Base-by-base conservation (phyloP, 2,797 vertebrate genomes). In the Phoeniculus purpureus region DNA sequence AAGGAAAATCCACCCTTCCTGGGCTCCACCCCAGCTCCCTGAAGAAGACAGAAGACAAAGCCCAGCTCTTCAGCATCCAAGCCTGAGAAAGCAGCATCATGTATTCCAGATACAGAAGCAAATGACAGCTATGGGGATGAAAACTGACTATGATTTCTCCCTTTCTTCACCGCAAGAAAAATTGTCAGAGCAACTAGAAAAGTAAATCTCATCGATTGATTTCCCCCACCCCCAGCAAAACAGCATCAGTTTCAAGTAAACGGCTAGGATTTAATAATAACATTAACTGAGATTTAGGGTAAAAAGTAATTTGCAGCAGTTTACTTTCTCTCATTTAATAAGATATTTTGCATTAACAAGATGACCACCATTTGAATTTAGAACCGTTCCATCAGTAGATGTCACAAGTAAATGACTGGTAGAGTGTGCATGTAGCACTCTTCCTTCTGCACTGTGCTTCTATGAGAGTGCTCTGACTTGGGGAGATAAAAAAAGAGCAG, bases 1-100 rank as follows among this genome's bases (percentile, higher is more conserved):
- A 14, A 7, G 0, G 2, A 37, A 32, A 61, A 47, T 2, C 9
- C 45, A 13, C 32, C 29, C 47, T 23, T 14, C 37, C 7, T 2
- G 0, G 62, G 19, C 75, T 64, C 65, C 3, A 2, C 11, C 45
- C 60, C 32, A 45, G 45, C 29, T 64, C 40, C 34, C 55, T 9
- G 9, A 26, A 37, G 21, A 29, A 14, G 12, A 21, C 26, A 45
- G 50, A 54, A 68, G 16, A 23, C 47, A 87, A n/a, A 67, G 27
- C 52, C 6, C 51, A 40, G 40, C 60, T 62, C 65, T 59, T 68
- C 51, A 62, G 12, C 75, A 31, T 5, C 1, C 0, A 58, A 20
- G 85, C 17, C 52, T 32, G 78, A n/a, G 23, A 71, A 71, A 50
- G n/a, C 50, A 13, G 13, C 43, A 27, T 20, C 1, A 0, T 73